phyloP scores from a whole-genome alignment of 2,888 invertebrate genomes.

The Nymphalis c-album region DNA sequence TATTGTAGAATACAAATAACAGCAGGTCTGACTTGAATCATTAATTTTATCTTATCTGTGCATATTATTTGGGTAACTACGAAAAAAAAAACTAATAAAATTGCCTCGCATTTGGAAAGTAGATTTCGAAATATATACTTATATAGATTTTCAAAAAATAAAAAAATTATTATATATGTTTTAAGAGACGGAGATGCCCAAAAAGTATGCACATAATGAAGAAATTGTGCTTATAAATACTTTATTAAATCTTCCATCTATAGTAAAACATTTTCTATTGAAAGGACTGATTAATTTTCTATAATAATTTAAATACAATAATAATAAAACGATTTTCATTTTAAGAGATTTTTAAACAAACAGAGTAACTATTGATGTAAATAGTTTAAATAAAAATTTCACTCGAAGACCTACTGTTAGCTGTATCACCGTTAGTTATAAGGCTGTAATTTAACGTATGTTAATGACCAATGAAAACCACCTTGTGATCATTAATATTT shows the following conservation, averaged over 20 bases:
- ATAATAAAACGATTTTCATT: slow-evolving; percentile 6
- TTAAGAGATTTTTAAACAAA: slow-evolving; percentile 12
- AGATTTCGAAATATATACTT: slow-evolving; percentile 77
- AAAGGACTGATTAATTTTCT: slow-evolving; percentile 22
- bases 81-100: slow-evolving; percentile 70
- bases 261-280: slow-evolving; percentile 17
- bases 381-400: slow-evolving; percentile 65
- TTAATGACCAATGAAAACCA: slow-evolving; percentile 83
- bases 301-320: slow-evolving; percentile 16
- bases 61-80: slow-evolving; percentile 62
- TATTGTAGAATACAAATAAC: slow-evolving; percentile 64
- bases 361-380: slow-evolving; percentile 49
- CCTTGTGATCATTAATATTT: slow-evolving; percentile 83
- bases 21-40: slow-evolving; percentile 63
- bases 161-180: slow-evolving; percentile 72
- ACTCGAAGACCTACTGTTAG: slow-evolving; percentile 75
- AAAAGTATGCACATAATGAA: slow-evolving; percentile 58
- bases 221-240: background rate
- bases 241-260: slow-evolving; percentile 12
- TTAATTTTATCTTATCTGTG: slow-evolving; percentile 48
- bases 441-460: slow-evolving; percentile 80
- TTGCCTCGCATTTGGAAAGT: slow-evolving; percentile 82
- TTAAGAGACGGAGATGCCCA: slow-evolving; percentile 58
- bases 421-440: slow-evolving; percentile 73
- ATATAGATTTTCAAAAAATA: slow-evolving; percentile 75